Evolutionary conservation across 1,140 invertebrate genomes (phyloP).

Genomic region (Tetramorium alpestre): DNA sequence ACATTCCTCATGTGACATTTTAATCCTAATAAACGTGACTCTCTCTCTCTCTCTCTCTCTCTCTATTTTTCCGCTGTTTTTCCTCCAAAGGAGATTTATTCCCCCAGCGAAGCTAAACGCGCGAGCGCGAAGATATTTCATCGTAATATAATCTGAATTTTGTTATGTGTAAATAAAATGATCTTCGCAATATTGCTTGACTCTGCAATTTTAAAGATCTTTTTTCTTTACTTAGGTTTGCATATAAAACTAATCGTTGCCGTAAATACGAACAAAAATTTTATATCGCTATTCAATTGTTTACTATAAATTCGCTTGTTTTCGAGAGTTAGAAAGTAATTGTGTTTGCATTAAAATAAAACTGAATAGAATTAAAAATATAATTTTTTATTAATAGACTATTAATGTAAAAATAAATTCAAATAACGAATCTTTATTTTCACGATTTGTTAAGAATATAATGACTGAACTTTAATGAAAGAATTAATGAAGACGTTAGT

Average conservation of each 20-base stretch:
- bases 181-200: background rate
- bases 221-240: background rate
- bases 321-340: background rate
- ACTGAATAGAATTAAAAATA: background rate
- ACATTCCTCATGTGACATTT: conserved; percentile 30
- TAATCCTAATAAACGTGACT: conserved; percentile 16
- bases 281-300: background rate
- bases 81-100: background rate
- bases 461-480: background rate
- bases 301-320: background rate
- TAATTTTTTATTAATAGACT: background rate
- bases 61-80: background rate
- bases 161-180: background rate
- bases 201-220: background rate
- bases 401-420: conserved; percentile 6
- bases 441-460: background rate
- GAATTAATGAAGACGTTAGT: background rate
- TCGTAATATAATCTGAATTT: background rate
- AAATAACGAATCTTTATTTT: background rate
- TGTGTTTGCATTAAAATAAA: background rate
- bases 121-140: background rate
- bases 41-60: background rate
- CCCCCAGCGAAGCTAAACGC: background rate
- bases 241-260: background rate
- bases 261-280: background rate